Percentiles rank a stretch among this genome's conserved stretches.
Conservation (phyloP, 2,113 vertebrate species). For the Theristicus caerulescens region DNA sequence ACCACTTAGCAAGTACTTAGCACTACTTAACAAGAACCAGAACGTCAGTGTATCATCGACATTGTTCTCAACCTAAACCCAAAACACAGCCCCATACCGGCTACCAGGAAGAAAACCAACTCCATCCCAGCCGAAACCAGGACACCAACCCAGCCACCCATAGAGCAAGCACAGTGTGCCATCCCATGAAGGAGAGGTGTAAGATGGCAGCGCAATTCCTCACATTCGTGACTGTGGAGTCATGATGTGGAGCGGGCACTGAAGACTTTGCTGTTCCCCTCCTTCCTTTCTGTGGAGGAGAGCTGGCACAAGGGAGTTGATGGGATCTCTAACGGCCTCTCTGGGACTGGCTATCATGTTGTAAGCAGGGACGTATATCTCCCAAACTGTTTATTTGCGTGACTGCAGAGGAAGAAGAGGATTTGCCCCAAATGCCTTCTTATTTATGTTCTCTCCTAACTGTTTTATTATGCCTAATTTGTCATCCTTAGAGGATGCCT, state of each 20-base stretch:
- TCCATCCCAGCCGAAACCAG: too few species aligned
- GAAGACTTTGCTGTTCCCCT: neutral
- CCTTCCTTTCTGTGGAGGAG: neutral
- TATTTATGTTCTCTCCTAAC: conserved; percentile 49
- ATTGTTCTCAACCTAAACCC: too few species aligned
- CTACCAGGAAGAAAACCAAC: too few species aligned
- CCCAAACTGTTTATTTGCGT: neutral
- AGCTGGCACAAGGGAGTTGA: neutral
- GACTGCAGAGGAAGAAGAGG: conserved; percentile 11
- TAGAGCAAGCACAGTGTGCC: neutral
- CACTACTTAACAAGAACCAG: too few species aligned
- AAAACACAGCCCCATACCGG: too few species aligned
- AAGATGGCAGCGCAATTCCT: fast-evolving
- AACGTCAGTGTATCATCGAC: too few species aligned
- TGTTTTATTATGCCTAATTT: conserved; percentile 54
- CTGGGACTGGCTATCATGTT: neutral
- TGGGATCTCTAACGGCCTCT: neutral
- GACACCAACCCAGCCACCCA: neutral
- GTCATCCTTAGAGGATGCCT: conserved; percentile 47
- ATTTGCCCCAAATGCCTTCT: conserved; percentile 43
- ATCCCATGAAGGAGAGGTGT: neutral
- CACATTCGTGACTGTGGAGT: neutral
- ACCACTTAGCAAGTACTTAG: too few species aligned
- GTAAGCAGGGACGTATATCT: neutral
- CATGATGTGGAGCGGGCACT: neutral